phyloP scores from a whole-genome alignment of 2,113 vertebrate genomes.

The Monopterus albus region DNA sequence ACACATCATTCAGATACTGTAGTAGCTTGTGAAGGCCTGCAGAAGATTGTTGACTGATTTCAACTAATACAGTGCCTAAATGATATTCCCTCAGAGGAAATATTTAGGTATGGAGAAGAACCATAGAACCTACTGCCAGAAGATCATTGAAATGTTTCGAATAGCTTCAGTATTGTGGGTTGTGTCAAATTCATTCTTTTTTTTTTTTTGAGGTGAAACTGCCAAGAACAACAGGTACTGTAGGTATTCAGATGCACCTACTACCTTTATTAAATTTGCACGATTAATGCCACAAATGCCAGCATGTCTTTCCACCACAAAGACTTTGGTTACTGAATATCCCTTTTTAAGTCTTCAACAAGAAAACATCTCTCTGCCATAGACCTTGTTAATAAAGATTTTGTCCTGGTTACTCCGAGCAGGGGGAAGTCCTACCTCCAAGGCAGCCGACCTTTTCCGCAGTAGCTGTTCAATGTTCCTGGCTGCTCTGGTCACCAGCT shows the following conservation, averaged over 20 bases:
- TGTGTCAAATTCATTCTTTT: background rate
- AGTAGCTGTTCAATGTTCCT: slow-evolving; percentile 95
- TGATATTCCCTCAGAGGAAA: background rate
- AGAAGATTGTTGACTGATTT: slow-evolving; percentile 5
- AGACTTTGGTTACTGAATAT: background rate
- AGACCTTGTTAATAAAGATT: slow-evolving; percentile 13
- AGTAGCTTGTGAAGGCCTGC: background rate
- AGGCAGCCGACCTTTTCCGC: slow-evolving; percentile 90
- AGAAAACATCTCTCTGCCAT: slow-evolving; percentile 10
- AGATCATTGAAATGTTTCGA: slow-evolving; percentile 6
- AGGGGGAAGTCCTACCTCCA: slow-evolving; percentile 87
- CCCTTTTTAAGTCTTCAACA: background rate
- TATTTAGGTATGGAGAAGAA: background rate
- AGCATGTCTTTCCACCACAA: background rate
- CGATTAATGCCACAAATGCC: slow-evolving; percentile 3
- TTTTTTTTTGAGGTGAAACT: background rate
- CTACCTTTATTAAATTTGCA: background rate
- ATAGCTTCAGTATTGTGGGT: background rate
- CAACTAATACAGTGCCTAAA: too few species aligned
- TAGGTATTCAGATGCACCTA: too few species aligned
- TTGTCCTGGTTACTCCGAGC: slow-evolving; percentile 28
- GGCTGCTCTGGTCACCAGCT: slow-evolving; percentile 93
- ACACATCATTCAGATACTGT: background rate
- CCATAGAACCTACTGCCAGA: background rate
- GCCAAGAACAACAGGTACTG: background rate